Base-by-base conservation (phyloP, 2,797 vertebrate genomes). In the Geotrypetes seraphini region DNA sequence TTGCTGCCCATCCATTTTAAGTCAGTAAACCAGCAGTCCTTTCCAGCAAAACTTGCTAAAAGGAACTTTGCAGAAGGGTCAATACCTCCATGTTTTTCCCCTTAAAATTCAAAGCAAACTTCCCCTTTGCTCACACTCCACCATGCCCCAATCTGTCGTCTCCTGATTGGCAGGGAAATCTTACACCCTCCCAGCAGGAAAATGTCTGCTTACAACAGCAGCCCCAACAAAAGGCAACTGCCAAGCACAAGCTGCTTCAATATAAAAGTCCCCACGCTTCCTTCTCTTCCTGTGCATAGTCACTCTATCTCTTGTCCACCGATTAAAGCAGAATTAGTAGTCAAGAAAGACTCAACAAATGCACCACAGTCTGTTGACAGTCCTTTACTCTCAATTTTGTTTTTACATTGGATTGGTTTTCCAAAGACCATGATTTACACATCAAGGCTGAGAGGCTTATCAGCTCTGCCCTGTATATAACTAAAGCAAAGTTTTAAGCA, bases 141-240 rank as follows among this genome's bases (percentile, higher is more conserved):
- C 62, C 75, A 65, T 58, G 63, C 53, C 57, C 58, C 66, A 60
- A 57, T 59, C 66, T 60, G 28, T 40, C 58, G 40, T 50, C 65
- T 61, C 59, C 66, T 66, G 71, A 81, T 79, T 85, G 80, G 79
- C 69, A 72, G 71, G 56, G 64, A 56, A 70, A 73, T 45, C 69
- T 66, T 66, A 76, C 75, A 58, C 69, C 75, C 73, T 67, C 65
- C 66, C 63, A 57, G 58, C 46, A 52, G 59, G 68, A 78, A 60
- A 73, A 72, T 75, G 75, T 68, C 81, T 73, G 71, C 71, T 69
- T 65, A 46, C 53, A 71, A 57, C 70, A 60, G 73, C 74, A 74
- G 66, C 67, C 61, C 69, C 73, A 82, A 82, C 75, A 83, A 79
- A 76, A 79, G 80, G 73, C 71, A 76, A 70, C 64, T 63, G 57